phyloP scores from a whole-genome alignment of 2,797 vertebrate genomes.

The Sorex maritimensis region DNA sequence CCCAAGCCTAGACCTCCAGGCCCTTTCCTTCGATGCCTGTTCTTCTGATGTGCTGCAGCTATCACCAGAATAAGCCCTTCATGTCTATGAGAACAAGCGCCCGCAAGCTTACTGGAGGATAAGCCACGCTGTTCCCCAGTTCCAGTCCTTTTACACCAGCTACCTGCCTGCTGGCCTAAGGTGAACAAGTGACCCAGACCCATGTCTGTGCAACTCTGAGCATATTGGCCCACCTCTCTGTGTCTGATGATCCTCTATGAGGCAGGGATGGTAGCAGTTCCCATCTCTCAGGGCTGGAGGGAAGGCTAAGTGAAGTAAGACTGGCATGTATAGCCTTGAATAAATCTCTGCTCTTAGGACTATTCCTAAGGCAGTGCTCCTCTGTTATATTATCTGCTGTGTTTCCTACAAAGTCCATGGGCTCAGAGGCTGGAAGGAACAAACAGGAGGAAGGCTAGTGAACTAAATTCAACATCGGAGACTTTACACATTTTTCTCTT shows the following conservation, averaged over 20 bases:
- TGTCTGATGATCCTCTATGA: slow-evolving; percentile 3
- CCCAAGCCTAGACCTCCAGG: not conserved
- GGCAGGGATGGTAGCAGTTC: not conserved
- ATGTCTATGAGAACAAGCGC: not conserved
- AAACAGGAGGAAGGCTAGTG: not conserved
- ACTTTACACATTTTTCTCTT: not conserved
- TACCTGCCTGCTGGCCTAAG: not conserved
- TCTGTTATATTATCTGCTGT: not conserved
- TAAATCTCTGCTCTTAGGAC: not conserved
- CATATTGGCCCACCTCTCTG: slow-evolving; percentile 43
- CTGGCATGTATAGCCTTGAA: not conserved
- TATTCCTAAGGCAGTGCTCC: not conserved
- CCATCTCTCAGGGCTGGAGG: not conserved
- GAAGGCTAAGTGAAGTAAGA: not conserved
- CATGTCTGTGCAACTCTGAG: slow-evolving; percentile 2
- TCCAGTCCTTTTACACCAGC: not conserved
- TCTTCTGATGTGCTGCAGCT: no score
- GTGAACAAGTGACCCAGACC: not conserved
- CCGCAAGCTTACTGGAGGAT: not conserved
- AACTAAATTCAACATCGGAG: not conserved
- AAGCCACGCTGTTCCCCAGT: not conserved
- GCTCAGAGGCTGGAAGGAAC: not conserved
- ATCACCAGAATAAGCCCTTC: not conserved
- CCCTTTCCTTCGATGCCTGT: not conserved
- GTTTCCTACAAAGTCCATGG: not conserved